Conservation (phyloP, 2,797 vertebrate genomes). For the Fistularia tabacaria region DNA sequence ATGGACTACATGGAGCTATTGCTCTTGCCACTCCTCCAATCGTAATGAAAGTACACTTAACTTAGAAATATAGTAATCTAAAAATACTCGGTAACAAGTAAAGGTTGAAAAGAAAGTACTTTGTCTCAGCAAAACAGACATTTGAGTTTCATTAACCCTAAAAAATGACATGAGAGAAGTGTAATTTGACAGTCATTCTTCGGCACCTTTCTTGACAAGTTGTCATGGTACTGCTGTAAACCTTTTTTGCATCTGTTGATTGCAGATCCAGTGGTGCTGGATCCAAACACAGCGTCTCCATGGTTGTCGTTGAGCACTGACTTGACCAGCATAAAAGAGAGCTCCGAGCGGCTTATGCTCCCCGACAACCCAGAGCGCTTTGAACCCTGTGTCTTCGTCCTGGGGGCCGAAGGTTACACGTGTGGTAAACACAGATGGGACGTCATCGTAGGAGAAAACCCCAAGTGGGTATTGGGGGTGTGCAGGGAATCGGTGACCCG, state of each 20-base stretch:
- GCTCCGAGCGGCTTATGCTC: conserved; percentile 30
- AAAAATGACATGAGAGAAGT: too few relatives aligned
- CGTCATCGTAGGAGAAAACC: conserved; percentile 68
- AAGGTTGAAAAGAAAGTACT: too few relatives aligned
- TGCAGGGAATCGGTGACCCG: conserved; percentile 67
- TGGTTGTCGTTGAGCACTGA: conserved; percentile 72
- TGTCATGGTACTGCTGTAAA: too few relatives aligned
- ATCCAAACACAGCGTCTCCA: conserved; percentile 75
- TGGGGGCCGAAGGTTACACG: conserved; percentile 68
- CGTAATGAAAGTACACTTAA: neutral
- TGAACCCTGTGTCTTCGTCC: conserved; percentile 74
- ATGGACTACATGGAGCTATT: too few relatives aligned
- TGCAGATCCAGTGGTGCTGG: conserved; percentile 67
- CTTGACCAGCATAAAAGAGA: conserved; percentile 65
- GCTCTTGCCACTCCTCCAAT: too few relatives aligned
- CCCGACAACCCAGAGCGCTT: conserved; percentile 65
- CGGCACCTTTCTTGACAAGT: too few relatives aligned
- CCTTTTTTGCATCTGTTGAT: neutral
- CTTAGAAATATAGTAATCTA: neutral
- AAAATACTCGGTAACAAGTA: too few relatives aligned
- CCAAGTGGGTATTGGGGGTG: conserved; percentile 81
- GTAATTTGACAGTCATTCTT: too few relatives aligned
- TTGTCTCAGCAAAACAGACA: too few relatives aligned
- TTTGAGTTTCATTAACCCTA: too few relatives aligned
- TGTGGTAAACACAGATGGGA: conserved; percentile 81